Evolutionary conservation across 2,113 vertebrate genomes (phyloP).

Genomic region (Ochotona princeps): DNA sequence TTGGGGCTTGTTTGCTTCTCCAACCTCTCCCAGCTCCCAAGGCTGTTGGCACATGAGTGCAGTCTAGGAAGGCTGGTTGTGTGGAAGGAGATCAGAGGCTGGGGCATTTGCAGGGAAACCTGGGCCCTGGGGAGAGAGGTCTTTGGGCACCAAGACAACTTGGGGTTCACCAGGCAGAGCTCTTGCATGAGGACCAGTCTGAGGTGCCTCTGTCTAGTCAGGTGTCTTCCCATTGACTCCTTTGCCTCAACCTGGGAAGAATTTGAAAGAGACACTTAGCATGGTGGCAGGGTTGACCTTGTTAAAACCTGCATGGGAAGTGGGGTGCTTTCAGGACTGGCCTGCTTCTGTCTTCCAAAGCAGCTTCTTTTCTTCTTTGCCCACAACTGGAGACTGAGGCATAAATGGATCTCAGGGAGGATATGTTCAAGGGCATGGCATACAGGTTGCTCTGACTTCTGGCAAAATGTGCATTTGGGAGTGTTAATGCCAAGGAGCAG

Average conservation of each 20-base stretch:
- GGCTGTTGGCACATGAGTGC: not conserved
- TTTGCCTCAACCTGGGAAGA: not conserved
- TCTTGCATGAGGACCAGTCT: not conserved
- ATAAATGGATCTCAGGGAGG: not conserved
- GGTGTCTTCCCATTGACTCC: not conserved
- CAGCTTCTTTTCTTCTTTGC: slow-evolving; percentile 40
- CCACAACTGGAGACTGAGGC: not conserved
- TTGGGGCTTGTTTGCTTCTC: not conserved
- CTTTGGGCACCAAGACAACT: not conserved
- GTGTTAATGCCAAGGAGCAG: not conserved
- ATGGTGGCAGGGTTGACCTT: not conserved
- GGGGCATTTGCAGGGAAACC: not conserved
- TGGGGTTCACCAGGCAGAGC: not conserved
- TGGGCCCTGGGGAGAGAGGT: not conserved
- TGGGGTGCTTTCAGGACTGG: not conserved
- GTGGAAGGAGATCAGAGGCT: not conserved
- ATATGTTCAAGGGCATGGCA: not conserved
- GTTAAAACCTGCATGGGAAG: not conserved
- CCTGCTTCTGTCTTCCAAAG: not conserved
- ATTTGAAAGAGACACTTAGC: not conserved
- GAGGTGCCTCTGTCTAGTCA: not conserved
- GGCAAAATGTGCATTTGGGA: not conserved
- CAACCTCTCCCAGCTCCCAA: not conserved
- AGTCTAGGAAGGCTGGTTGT: not conserved
- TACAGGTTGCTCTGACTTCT: not conserved